Percentiles rank a stretch among this genome's conserved stretches.
Conservation (phyloP, 2,888 invertebrate species). For the Uropetala carovei region DNA sequence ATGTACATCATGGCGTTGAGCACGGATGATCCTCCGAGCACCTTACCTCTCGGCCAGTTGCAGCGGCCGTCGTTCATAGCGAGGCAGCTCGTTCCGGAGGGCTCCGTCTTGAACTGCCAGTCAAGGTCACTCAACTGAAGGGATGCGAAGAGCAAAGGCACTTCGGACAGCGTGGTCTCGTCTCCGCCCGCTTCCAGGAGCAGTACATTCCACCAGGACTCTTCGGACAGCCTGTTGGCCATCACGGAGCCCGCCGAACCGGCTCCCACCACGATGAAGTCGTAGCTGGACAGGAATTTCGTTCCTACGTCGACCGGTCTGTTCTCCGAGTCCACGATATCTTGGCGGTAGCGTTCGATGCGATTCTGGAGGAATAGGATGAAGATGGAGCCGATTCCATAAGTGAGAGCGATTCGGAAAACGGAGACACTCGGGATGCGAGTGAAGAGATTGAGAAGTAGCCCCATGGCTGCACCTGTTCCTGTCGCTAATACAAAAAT, state of each 20-base stretch:
- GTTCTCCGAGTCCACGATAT: slow-evolving; percentile 83
- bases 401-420: slow-evolving; percentile 81
- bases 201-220: slow-evolving; percentile 83
- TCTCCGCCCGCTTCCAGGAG: slow-evolving; percentile 88
- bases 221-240: slow-evolving; percentile 85
- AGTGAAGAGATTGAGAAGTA: not conserved
- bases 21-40: slow-evolving; percentile 87
- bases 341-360: slow-evolving; percentile 81
- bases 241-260: slow-evolving; percentile 82
- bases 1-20: slow-evolving; percentile 94
- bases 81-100: slow-evolving; percentile 77
- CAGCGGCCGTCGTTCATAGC: slow-evolving; percentile 80
- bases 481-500: too few species aligned
- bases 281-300: slow-evolving; percentile 81
- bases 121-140: slow-evolving; percentile 86
- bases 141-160: slow-evolving; percentile 84
- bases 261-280: slow-evolving; percentile 89
- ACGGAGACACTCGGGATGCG: slow-evolving; percentile 75
- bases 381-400: slow-evolving; percentile 82
- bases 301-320: slow-evolving; percentile 72
- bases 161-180: slow-evolving; percentile 83
- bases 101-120: slow-evolving; percentile 78
- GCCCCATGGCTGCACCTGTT: not conserved
- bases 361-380: slow-evolving; percentile 77
- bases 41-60: slow-evolving; percentile 88